phyloP scores from a whole-genome alignment of 2,888 invertebrate genomes.

The Linnaemya tessellans region DNA sequence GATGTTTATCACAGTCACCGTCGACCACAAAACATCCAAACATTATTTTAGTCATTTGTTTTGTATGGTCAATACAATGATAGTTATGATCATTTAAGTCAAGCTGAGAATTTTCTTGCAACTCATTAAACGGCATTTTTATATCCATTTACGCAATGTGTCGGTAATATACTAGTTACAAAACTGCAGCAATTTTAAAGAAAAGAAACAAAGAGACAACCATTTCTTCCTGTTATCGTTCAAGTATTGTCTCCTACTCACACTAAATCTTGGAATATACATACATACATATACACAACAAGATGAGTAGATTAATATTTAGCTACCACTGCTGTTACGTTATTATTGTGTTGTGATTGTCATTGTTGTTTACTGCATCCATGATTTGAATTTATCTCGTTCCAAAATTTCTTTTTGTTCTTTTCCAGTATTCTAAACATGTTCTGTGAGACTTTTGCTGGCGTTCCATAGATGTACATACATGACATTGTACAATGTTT shows the following conservation, averaged over 20 bases:
- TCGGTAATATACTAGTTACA: conserved; percentile 39
- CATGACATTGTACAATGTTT: not conserved
- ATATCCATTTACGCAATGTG: conserved; percentile 75
- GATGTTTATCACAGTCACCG: conserved; percentile 53
- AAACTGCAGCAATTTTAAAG: conserved; percentile 45
- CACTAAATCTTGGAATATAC: conserved; percentile 8
- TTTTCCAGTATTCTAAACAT: conserved; percentile 29
- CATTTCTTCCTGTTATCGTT: conserved; percentile 73
- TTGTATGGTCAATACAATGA: conserved; percentile 55
- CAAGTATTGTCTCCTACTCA: conserved; percentile 74
- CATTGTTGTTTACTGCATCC: conserved; percentile 42
- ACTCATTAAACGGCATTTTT: conserved; percentile 82
- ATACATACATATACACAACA: not conserved
- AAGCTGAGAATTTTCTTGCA: conserved; percentile 77
- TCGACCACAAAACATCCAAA: conserved; percentile 67
- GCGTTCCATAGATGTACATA: conserved; percentile 9
- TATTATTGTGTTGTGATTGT: conserved; percentile 24
- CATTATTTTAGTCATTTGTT: conserved; percentile 59
- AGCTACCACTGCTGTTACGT: conserved; percentile 61
- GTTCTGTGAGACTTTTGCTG: conserved; percentile 42
- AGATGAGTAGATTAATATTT: conserved; percentile 27
- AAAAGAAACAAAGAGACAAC: conserved; percentile 68
- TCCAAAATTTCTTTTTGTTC: conserved; percentile 52
- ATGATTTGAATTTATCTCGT: conserved; percentile 65
- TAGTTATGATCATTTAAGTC: conserved; percentile 69